phyloP scores from a whole-genome alignment of 2,113 vertebrate genomes.

The Aleadryas rufinucha region DNA sequence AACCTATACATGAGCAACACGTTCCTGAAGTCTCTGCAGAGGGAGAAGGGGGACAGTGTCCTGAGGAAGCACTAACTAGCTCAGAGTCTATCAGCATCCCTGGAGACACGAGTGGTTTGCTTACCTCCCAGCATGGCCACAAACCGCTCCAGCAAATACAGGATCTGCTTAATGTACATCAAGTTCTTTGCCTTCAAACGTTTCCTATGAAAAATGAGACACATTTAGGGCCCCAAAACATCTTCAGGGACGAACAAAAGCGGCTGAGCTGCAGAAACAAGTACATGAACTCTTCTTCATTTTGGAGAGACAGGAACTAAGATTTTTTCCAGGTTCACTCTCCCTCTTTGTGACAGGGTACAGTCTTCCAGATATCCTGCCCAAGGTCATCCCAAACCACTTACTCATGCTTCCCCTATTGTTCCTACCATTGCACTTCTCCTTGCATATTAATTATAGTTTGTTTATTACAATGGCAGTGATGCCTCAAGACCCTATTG shows the following conservation, averaged over 20 bases:
- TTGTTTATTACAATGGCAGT: not conserved
- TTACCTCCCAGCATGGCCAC: conserved; percentile 87
- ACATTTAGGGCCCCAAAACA: not conserved
- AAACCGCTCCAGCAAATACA: conserved; percentile 87
- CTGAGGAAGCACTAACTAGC: not conserved
- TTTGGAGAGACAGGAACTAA: not conserved
- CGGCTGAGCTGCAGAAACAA: not conserved
- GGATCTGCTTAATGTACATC: conserved; percentile 97
- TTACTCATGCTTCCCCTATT: not conserved
- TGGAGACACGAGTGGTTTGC: not conserved
- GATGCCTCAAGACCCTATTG: not conserved
- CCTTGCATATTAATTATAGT: not conserved
- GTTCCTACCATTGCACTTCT: not conserved
- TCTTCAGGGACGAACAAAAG: not conserved
- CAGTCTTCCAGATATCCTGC: not conserved
- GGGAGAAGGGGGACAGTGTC: not conserved
- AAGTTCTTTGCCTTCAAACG: conserved; percentile 93
- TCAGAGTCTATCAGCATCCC: not conserved
- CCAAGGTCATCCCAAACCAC: not conserved
- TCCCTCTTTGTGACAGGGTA: not conserved
- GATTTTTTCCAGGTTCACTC: not conserved
- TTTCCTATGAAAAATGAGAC: conserved; percentile 71
- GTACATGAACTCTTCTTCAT: not conserved
- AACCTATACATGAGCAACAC: not conserved
- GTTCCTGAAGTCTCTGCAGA: not conserved